phyloP scores from a whole-genome alignment of 2,113 vertebrate species.

The Nicator chloris region DNA sequence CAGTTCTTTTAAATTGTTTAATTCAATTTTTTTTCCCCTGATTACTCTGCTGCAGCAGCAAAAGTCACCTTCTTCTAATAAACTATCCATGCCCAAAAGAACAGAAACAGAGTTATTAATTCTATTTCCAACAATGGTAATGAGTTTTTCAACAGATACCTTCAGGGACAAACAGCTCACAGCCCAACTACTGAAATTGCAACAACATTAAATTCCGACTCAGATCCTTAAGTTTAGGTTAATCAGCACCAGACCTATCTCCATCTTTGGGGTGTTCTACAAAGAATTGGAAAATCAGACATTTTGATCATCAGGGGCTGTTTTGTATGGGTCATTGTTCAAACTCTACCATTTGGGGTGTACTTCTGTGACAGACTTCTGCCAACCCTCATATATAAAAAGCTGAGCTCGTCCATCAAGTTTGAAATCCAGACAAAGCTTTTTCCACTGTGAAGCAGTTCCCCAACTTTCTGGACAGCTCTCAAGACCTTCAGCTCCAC shows the following conservation, averaged over 20 bases:
- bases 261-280: not conserved
- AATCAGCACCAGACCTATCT: slow-evolving; percentile 22
- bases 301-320: not conserved
- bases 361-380: not conserved
- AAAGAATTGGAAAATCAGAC: not conserved
- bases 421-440: not conserved
- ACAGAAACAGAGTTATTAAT: not conserved
- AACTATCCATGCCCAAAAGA: not conserved
- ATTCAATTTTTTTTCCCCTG: not conserved
- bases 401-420: not conserved
- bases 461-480: not conserved
- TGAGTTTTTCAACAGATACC: slow-evolving; percentile 27
- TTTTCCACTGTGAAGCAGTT: not conserved
- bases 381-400: not conserved
- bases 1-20: not conserved
- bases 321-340: not conserved
- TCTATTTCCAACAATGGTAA: slow-evolving; percentile 22
- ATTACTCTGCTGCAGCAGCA: not conserved
- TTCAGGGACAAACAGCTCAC: slow-evolving; percentile 34
- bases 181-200: not conserved
- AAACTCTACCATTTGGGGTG: not conserved
- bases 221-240: slow-evolving; percentile 15
- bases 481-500: not conserved
- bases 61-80: slow-evolving; percentile 27
- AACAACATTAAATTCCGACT: not conserved